Evolutionary conservation across 1,140 invertebrate species (phyloP).

Genomic region (Danaus plexippus): DNA sequence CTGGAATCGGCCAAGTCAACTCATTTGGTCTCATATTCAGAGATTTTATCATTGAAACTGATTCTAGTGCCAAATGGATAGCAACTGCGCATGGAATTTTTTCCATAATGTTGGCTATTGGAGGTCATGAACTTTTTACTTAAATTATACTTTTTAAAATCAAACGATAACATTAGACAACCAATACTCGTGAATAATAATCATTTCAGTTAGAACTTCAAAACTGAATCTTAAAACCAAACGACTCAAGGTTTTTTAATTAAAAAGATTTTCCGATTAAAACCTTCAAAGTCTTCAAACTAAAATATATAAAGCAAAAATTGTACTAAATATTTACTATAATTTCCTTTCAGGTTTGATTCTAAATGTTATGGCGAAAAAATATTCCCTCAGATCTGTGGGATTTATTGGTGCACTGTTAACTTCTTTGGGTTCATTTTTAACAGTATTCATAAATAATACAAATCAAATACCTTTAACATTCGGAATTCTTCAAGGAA

Average conservation of each 20-base stretch:
- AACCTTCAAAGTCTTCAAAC: no score
- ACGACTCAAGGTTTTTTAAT: neutral
- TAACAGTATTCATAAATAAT: slow-evolving; percentile 68
- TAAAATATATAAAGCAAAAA: neutral
- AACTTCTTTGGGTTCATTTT: slow-evolving; percentile 66
- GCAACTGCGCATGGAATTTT: slow-evolving; percentile 69
- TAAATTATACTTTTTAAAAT: neutral
- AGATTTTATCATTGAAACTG: slow-evolving; percentile 73
- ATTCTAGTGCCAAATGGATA: slow-evolving; percentile 73
- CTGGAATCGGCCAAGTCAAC: slow-evolving; percentile 70
- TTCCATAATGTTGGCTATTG: slow-evolving; percentile 55
- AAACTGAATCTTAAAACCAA: no score
- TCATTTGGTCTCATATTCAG: slow-evolving; percentile 78
- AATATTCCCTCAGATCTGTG: slow-evolving; percentile 61
- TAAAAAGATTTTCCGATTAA: slow-evolving; percentile 1
- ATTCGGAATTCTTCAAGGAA: slow-evolving; percentile 74
- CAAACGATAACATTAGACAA: no score
- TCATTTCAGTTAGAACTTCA: no score
- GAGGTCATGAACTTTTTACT: slow-evolving; percentile 34
- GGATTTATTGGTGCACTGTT: slow-evolving; percentile 70
- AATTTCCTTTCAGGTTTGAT: slow-evolving; percentile 71
- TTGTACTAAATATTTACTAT: neutral
- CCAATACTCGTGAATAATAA: no score
- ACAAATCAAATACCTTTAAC: slow-evolving; percentile 69
- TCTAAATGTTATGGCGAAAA: slow-evolving; percentile 72